phyloP scores from a whole-genome alignment of 1,140 invertebrate species.

The Drosophila busckii region DNA sequence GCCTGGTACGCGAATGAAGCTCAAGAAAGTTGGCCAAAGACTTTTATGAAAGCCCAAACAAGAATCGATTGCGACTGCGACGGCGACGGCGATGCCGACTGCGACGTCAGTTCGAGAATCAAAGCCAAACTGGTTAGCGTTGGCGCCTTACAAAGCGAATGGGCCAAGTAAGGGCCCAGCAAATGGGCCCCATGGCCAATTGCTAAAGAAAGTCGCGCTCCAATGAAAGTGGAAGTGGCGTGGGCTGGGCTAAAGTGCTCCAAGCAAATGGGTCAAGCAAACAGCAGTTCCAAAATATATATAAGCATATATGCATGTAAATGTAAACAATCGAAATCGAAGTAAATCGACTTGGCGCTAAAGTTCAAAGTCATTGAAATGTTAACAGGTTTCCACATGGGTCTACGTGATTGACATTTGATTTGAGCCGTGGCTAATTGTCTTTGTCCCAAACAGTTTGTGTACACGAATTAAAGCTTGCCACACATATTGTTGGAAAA shows the following conservation, averaged over 20 bases:
- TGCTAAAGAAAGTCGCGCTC: conserved; percentile 57
- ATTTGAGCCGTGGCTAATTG: conserved; percentile 53
- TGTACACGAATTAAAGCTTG: conserved; percentile 1
- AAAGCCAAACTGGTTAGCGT: conserved; percentile 55
- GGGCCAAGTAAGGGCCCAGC: conserved; percentile 7
- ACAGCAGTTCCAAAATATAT: too few species aligned
- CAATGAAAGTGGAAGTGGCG: conserved; percentile 72
- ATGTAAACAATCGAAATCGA: conserved; percentile 29
- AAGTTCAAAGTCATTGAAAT: conserved; percentile 74
- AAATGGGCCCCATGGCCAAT: conserved; percentile 5
- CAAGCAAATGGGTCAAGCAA: conserved; percentile 60
- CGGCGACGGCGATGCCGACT: neutral
- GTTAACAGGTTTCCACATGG: conserved; percentile 54
- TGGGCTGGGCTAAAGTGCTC: conserved; percentile 51
- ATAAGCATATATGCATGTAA: conserved; percentile 67
- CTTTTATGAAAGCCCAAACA: conserved; percentile 61
- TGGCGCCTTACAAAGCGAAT: conserved; percentile 4
- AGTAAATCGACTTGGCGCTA: conserved; percentile 14
- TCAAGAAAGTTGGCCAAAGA: conserved; percentile 75
- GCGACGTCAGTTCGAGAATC: neutral
- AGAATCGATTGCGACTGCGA: conserved; percentile 27
- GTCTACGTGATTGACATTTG: conserved; percentile 60
- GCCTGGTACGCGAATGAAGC: conserved; percentile 63
- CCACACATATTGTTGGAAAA: neutral
- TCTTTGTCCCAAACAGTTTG: conserved; percentile 44